Base-by-base conservation (phyloP, 23 tunicate species). In the Trididemnum clinides region DNA sequence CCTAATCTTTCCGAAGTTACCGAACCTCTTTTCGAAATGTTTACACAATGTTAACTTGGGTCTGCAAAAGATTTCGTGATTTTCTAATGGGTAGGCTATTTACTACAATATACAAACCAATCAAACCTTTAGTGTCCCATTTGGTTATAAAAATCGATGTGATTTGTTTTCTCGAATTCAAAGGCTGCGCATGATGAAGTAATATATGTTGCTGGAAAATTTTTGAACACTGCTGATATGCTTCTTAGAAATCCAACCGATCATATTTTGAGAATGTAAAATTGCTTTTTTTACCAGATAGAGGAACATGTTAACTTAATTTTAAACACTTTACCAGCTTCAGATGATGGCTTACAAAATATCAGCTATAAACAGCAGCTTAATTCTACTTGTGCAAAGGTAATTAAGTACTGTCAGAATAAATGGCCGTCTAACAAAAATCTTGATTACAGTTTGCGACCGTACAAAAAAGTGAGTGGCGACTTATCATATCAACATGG, bases 151-250 rank as follows among this genome's bases (percentile, higher is more conserved):
- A 71, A 49, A 32, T 22, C 18, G 73, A 1, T 39, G 28, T 50
- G 87, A 84, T 12, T 50, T 84, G 66, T 51, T 66, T 3, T 37
- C 83, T 1, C 36, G 66, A 32, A 78, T 78, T 54, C 66, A 78
- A 54, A 29, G 80, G n/a, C 78, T 77, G 83, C 39, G 89, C 10
- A 34, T 85, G 72, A 75, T 85, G 89, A 18, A 58, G 39, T 85
- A 30, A 20, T 32, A 7, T 85, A 85, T 71, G 73, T 76, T 10
- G 73, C 89, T 33, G 89, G 89, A 28, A 85, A 57, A 28, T 4
- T 27, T 4, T 54, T 85, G 10, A 5, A 2, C 12, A 85, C 57
- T 6, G 83, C 73, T 28, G 73, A 54, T 33, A 54, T 50, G 25
- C 37, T 85, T 27, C 64, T 51, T 20, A 34, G 85, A 64, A 3